phyloP scores from a whole-genome alignment of 2,888 invertebrate genomes.

The Chrysina gloriosa region DNA sequence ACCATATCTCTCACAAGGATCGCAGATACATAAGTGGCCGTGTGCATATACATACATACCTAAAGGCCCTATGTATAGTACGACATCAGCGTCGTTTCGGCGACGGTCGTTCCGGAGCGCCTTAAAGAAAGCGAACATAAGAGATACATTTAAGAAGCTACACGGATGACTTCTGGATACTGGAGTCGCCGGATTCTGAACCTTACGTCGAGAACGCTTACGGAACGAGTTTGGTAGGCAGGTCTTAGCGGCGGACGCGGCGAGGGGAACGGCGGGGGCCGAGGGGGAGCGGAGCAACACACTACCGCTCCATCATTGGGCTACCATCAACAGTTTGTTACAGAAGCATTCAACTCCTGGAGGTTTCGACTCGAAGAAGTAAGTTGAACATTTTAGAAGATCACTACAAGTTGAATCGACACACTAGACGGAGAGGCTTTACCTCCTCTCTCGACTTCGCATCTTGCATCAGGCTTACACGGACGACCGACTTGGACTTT shows the following conservation, averaged over 20 bases:
- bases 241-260: conserved; percentile 56
- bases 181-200: conserved; percentile 55
- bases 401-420: conserved; percentile 34
- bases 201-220: conserved; percentile 58
- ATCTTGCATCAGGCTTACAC: too few species aligned
- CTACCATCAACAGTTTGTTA: conserved; percentile 65
- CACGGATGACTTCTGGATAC: conserved; percentile 59
- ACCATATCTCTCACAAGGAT: background rate
- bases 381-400: conserved; percentile 41
- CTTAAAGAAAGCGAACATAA: conserved; percentile 41
- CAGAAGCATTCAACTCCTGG: conserved; percentile 60
- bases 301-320: conserved; percentile 65
- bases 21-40: background rate
- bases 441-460: background rate
- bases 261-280: conserved; percentile 55
- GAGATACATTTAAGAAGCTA: conserved; percentile 44
- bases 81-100: background rate
- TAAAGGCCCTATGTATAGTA: background rate
- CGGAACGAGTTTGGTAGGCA: conserved; percentile 58
- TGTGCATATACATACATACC: background rate
- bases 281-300: conserved; percentile 60
- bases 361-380: conserved; percentile 54
- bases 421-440: conserved; percentile 20
- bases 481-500: too few species aligned
- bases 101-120: conserved; percentile 2